phyloP scores from a whole-genome alignment of 2,797 vertebrate genomes.

The Luscinia luscinia region DNA sequence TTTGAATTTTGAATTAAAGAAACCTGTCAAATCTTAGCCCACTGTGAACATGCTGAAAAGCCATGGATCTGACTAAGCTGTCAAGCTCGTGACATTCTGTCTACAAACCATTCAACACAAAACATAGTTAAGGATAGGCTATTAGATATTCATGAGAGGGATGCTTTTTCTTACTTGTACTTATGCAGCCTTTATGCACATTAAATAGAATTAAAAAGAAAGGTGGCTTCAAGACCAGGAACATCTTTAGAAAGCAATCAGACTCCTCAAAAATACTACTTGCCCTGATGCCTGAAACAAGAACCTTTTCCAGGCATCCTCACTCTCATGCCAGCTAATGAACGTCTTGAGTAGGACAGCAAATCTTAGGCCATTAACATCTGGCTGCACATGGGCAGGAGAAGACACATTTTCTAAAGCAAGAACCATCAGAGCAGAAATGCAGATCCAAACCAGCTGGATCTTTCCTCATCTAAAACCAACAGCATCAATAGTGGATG shows the following conservation, averaged over 20 bases:
- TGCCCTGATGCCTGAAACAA: neutral
- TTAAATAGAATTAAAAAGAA: neutral
- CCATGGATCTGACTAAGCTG: neutral
- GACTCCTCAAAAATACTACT: neutral
- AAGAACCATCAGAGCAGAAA: neutral
- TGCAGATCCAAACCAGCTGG: neutral
- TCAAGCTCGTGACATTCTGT: neutral
- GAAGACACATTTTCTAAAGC: rapidly evolving
- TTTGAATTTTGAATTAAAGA: neutral
- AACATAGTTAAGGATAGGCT: neutral
- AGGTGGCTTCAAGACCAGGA: neutral
- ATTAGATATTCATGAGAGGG: neutral
- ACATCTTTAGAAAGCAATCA: neutral
- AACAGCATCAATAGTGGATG: neutral
- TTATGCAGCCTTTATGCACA: neutral
- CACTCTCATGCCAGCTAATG: neutral
- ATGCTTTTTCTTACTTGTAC: neutral
- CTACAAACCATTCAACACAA: neutral
- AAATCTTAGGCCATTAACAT: neutral
- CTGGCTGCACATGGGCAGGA: neutral
- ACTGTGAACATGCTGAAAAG: neutral
- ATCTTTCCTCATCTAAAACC: neutral
- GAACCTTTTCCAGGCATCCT: neutral
- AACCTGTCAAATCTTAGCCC: neutral
- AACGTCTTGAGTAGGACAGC: neutral